Base-by-base conservation (phyloP, 2,797 vertebrate species). In the Cryptoblepharus egeriae region DNA sequence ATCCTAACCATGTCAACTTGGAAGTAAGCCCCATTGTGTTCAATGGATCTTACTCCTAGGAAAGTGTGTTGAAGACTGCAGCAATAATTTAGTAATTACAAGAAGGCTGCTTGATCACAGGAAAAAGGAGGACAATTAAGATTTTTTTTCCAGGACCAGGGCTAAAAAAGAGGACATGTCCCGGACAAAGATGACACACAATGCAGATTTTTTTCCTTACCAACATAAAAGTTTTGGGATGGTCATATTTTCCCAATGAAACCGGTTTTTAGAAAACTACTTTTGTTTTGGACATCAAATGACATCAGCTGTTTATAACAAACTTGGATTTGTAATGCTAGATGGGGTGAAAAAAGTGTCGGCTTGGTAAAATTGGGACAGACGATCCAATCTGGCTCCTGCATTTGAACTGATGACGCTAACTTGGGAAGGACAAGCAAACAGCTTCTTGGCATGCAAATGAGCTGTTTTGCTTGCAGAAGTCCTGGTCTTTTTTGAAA, bases 381-480 rank as follows among this genome's bases (percentile, higher is more conserved):
- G 6, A 8, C 45, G 9, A 5, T 77, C 18, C 60, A 77, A 49
- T 28, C 28, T 73, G 74, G 75, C 13, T 49, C 39, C 61, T 68
- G 18, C 39, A 73, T 77, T 81, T 72, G 26, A 15, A 74, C 28
- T 68, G 68, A 28, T 69, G 57, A 49, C 49, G 63, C 32, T n/a
- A n/a, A 58, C 30, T 73, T n/a, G 32, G 42, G 74, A 81, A 85
- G 63, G 79, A 68, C 37, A 67, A 57, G 24, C 79, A 80, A 77
- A 77, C 52, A 77, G 63, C 67, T 77, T 71, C 74, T 77, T 28
- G 58, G 68, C 60, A 81, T 85, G 52, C 69, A 85, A 81, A 81
- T 81, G 49, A 77, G 79, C 68, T 85, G 84, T 81, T 85, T 85
- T 84, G 74, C 74, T 81, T 81, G 70, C 69, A 32, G 18, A 72